These are phyloP conservation scores for Rhodeus uyekii DNA, from an alignment of 2,797 vertebrate species.

Conservation along the genomic window DNA sequence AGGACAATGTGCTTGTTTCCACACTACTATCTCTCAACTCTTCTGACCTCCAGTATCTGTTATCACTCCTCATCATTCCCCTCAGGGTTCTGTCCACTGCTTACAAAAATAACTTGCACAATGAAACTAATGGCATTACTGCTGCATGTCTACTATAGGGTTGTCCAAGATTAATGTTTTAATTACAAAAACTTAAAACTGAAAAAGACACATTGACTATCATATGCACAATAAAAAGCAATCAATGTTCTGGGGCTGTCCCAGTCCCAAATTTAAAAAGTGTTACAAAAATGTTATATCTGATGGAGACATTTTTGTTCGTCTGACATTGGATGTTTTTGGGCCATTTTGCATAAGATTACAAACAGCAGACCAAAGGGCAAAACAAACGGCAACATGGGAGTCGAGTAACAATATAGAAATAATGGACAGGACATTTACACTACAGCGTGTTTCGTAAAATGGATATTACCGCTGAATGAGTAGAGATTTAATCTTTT, in stretches of 20 bases:
- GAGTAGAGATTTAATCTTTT: not conserved
- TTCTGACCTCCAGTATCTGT: not conserved
- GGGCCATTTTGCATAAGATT: not conserved
- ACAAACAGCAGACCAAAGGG: not conserved
- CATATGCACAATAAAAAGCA: not conserved
- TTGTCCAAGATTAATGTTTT: conserved; percentile 1
- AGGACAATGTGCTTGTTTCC: not conserved
- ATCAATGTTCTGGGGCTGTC: not conserved
- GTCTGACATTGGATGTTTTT: not conserved
- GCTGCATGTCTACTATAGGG: not conserved
- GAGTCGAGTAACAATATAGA: not conserved
- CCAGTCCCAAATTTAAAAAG: not conserved
- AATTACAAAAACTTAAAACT: not conserved
- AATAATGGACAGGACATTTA: not conserved
- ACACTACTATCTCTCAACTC: not conserved
- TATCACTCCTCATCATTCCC: not conserved
- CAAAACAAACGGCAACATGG: not conserved
- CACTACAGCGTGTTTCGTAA: not conserved
- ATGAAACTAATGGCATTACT: not conserved
- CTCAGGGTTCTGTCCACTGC: conserved; percentile 16
- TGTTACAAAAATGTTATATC: not conserved
- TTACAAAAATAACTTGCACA: conserved; percentile 11
- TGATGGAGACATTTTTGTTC: not conserved
- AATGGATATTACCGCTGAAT: not conserved
- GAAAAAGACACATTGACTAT: not conserved